Base-by-base conservation (phyloP, 1,140 invertebrate genomes). In the Papilio machaon region DNA sequence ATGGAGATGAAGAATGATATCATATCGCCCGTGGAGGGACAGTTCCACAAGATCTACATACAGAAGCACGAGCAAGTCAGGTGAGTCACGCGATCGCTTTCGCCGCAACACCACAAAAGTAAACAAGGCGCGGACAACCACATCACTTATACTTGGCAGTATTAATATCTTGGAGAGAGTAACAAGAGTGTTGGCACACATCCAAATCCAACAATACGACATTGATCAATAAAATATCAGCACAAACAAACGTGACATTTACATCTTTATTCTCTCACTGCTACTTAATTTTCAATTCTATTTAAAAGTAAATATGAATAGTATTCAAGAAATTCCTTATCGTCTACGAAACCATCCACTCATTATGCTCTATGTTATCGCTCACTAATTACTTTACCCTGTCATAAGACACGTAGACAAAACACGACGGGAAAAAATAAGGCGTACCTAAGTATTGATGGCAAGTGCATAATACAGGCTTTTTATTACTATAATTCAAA, bases 41-140 rank as follows among this genome's bases (percentile, higher is more conserved):
- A 99, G 92, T 99, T 99, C 94, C 98, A 99, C 92, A 98, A 99
- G 94, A 99, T 99, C 91, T 99, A 99, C 94, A 99, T 99, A 86
- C 97, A 99, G 89, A 97, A 98, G 88, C 98, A 99, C 90, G 98
- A 99, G 93, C 98, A 98, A 95, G 98, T 99, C 85, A 98, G 97
- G 97, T 98, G 90, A 96, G 95, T 91, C 75, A 84, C 19, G 17
- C 52, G 47, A 73, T 46, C 73, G 54, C 73, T 60, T 73, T 82
- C 78, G 38, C 74, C 35, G 43, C 77, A 23, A 19, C 13, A 54
- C 75, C 10, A 38, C 43, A 15, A 10, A 46, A 67, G 54, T 35
- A 67, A 47, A 79, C n/a, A 79, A 60, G 47, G 47, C 74, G 64
- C 11, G 30, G 64, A 30, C 23, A 8, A 43, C 77, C 19, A 54